Base-by-base conservation (phyloP, 2,888 invertebrate genomes). In the Stegana nigrithorax region DNA sequence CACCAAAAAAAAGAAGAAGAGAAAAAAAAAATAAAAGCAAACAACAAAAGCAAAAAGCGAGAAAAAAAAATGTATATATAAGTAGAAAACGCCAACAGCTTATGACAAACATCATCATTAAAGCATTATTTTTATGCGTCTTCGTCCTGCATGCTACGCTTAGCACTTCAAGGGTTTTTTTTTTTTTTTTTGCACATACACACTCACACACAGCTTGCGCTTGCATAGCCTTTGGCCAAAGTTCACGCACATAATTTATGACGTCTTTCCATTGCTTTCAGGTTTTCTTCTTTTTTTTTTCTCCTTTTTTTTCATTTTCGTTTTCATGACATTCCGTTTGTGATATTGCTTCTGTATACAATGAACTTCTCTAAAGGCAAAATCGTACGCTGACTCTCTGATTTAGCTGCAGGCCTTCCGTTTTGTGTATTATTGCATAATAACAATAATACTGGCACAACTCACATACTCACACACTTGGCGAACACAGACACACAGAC, bases 91-190 rank as follows among this genome's bases (percentile, higher is more conserved):
- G 39, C 14, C 39, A 39, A 21, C 29, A 42, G 66, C 72, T 73
- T 76, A 69, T 78, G 73, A 73, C 68, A 66, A 67, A 67, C 72
- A 71, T 70, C 75, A 78, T 78, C 79, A 75, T 75, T 75, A 75
- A 70, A 70, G 67, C 72, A 68, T 75, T 79, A 75, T 79, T 79
- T 72, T 77, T 71, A 63, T 66, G 70, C 57, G 60, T 26, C 25
- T n/a, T 44, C 36, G 39, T 56, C 23, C 56, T 56, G 6, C n/a
- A n/a, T n/a, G n/a, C n/a, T n/a, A n/a, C n/a, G n/a, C n/a, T n/a
- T n/a, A n/a, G n/a, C n/a, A n/a, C n/a, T n/a, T n/a, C n/a, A n/a
- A n/a, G n/a, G n/a, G n/a, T n/a, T n/a, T n/a, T n/a, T n/a, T n/a
- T n/a, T n/a, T n/a, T n/a, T n/a, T n/a, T n/a, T n/a, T n/a, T n/a